Conservation (phyloP, 1,140 invertebrate species). For the Onthophagus taurus region DNA sequence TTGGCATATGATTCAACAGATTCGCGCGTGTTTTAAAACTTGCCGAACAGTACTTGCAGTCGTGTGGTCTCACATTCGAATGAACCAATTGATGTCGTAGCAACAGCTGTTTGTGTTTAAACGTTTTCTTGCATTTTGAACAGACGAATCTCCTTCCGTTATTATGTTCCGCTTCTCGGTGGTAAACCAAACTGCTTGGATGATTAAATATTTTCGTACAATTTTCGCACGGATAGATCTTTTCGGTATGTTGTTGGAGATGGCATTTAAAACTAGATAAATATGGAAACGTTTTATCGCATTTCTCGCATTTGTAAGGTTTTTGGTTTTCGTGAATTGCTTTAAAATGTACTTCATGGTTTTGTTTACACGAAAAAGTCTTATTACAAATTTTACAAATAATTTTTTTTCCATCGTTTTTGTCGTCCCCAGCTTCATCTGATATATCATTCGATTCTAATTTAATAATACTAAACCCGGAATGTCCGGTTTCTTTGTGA, state of each 20-base stretch:
- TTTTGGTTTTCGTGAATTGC: slow-evolving; percentile 44
- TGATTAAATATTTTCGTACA: slow-evolving; percentile 59
- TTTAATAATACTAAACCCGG: slow-evolving; percentile 29
- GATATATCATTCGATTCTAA: neutral
- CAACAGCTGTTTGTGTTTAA: slow-evolving; percentile 60
- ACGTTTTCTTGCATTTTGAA: slow-evolving; percentile 57
- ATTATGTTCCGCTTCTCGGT: slow-evolving; percentile 58
- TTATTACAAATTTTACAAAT: slow-evolving; percentile 48
- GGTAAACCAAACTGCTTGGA: slow-evolving; percentile 58
- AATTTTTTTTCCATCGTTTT: slow-evolving; percentile 24
- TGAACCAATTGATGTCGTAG: slow-evolving; percentile 62
- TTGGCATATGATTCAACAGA: slow-evolving; percentile 53
- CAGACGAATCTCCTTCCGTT: slow-evolving; percentile 54
- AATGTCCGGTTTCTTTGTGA: slow-evolving; percentile 42
- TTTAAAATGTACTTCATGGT: slow-evolving; percentile 47
- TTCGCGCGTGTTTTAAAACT: slow-evolving; percentile 64
- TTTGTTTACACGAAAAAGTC: slow-evolving; percentile 46
- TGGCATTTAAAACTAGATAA: slow-evolving; percentile 49
- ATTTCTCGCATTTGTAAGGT: slow-evolving; percentile 46
- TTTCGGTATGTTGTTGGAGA: slow-evolving; percentile 37
- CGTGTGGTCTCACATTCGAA: slow-evolving; percentile 50
- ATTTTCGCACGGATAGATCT: slow-evolving; percentile 50
- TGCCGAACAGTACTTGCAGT: slow-evolving; percentile 51
- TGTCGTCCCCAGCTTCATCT: neutral
- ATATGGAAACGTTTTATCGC: slow-evolving; percentile 47